Conservation (phyloP, 2,113 vertebrate species). For the Colius striatus region DNA sequence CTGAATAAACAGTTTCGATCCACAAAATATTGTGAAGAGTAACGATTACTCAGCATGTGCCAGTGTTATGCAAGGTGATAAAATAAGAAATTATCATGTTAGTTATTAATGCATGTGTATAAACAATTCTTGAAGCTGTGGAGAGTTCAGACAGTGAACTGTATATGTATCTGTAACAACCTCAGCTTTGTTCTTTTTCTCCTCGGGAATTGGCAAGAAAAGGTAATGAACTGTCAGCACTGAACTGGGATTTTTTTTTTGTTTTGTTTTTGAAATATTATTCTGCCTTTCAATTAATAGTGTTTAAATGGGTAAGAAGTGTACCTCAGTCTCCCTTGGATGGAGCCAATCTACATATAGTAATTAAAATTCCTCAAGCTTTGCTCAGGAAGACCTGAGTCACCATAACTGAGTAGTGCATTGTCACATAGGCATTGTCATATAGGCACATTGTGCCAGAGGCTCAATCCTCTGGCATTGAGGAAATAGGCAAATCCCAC, state of each 20-base stretch:
- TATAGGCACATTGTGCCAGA: too few relatives aligned
- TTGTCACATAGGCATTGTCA: background rate
- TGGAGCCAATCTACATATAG: background rate
- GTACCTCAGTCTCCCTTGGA: background rate
- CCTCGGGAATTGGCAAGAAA: background rate
- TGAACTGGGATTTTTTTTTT: background rate
- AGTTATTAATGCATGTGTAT: background rate
- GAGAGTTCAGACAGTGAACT: background rate
- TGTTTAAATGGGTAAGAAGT: background rate
- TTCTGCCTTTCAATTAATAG: background rate
- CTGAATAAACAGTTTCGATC: background rate
- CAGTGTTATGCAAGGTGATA: background rate
- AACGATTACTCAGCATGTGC: background rate
- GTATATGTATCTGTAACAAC: background rate
- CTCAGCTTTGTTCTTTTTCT: background rate
- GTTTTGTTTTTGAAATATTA: background rate
- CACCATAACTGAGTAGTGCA: background rate
- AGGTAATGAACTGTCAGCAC: background rate
- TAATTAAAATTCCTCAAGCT: too few relatives aligned
- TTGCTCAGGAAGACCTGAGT: background rate
- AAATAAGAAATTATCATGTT: background rate
- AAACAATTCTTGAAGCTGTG: background rate
- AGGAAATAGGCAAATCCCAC: background rate
- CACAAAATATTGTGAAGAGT: background rate
- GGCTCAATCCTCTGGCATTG: background rate